phyloP scores from a whole-genome alignment of 1,140 invertebrate genomes.

The Ruditapes philippinarum region DNA sequence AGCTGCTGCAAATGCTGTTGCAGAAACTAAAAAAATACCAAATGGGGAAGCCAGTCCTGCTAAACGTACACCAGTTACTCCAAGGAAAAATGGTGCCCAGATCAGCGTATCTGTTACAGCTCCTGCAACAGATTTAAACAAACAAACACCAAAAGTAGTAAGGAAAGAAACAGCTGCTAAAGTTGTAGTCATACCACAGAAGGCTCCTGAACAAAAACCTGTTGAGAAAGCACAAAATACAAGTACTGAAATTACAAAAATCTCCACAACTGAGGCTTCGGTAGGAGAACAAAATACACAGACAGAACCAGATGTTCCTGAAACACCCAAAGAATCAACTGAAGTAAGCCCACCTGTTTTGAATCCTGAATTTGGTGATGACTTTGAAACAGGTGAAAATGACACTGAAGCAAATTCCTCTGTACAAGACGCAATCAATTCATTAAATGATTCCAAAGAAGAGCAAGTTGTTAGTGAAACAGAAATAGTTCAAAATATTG shows the following conservation, averaged over 20 bases:
- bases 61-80: neutral
- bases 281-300: neutral
- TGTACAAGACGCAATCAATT: slow-evolving; percentile 24
- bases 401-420: neutral
- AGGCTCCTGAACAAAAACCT: neutral
- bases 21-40: neutral
- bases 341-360: neutral
- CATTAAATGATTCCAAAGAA: slow-evolving; percentile 40
- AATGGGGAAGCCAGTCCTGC: slow-evolving; percentile 28
- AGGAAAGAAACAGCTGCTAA: neutral
- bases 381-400: slow-evolving; percentile 23
- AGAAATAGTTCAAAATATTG: neutral
- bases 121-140: neutral
- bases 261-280: neutral
- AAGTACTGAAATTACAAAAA: neutral
- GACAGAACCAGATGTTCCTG: neutral
- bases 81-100: neutral
- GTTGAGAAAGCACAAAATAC: too few species aligned
- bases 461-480: neutral
- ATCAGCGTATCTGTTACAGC: neutral
- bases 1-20: slow-evolving; percentile 10
- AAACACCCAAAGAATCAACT: neutral
- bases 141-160: neutral
- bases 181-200: neutral
- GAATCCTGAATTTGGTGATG: slow-evolving; percentile 29